Evolutionary conservation across 1,140 invertebrate species (phyloP).

Genomic region (Heterodera schachtii): DNA sequence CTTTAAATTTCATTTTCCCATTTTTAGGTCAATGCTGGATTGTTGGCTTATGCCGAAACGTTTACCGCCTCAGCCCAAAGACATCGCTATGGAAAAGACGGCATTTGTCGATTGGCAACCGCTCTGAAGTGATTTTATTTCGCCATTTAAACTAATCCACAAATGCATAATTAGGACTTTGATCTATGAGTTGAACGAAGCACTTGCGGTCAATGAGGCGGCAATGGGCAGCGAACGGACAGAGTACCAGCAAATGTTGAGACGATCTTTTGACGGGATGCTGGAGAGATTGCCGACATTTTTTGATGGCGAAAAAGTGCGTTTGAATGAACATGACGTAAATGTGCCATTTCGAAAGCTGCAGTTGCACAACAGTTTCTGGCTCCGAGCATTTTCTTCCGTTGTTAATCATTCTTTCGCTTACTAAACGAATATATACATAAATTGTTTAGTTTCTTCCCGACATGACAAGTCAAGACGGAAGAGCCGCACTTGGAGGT

Average conservation of each 20-base stretch:
- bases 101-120: slow-evolving; percentile 36
- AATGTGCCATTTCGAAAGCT: background rate
- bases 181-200: slow-evolving; percentile 46
- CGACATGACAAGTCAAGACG: background rate
- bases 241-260: slow-evolving; percentile 52
- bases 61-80: slow-evolving; percentile 46
- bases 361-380: too few species aligned
- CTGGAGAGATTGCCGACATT: slow-evolving; percentile 51
- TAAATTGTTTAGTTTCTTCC: slow-evolving; percentile 27
- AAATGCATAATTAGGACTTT: slow-evolving; percentile 34
- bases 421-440: too few species aligned
- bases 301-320: slow-evolving; percentile 54
- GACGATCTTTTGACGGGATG: slow-evolving; percentile 58
- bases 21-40: slow-evolving; percentile 44
- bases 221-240: slow-evolving; percentile 48
- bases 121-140: slow-evolving; percentile 46
- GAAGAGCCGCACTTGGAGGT: background rate
- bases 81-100: slow-evolving; percentile 45
- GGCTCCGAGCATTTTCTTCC: too few species aligned
- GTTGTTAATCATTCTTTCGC: too few species aligned
- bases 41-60: slow-evolving; percentile 55
- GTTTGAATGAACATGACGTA: slow-evolving; percentile 11
- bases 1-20: background rate
- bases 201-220: slow-evolving; percentile 47
- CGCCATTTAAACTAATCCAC: background rate